phyloP scores from a whole-genome alignment of 1,140 invertebrate species.

The Ostrea edulis region DNA sequence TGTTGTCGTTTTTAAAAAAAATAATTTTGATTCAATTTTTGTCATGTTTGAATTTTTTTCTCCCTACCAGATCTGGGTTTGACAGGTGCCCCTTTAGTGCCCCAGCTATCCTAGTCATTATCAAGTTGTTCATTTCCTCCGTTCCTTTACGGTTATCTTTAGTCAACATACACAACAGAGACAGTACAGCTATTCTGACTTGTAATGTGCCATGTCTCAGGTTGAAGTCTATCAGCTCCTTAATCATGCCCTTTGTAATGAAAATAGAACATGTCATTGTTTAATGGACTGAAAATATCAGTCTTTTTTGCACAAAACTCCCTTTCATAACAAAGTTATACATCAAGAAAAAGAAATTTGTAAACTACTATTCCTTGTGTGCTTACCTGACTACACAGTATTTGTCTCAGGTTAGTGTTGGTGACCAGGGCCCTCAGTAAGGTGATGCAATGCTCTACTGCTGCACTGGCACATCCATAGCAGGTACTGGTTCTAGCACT shows the following conservation, averaged over 20 bases:
- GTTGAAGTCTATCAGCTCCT: conserved; percentile 95
- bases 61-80: conserved; percentile 83
- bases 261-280: not conserved
- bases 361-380: not conserved
- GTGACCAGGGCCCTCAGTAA: conserved; percentile 94
- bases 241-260: conserved; percentile 87
- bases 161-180: conserved; percentile 93
- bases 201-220: conserved; percentile 85
- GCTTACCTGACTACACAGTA: conserved; percentile 85
- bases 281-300: too few species aligned
- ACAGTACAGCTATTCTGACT: conserved; percentile 81
- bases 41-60: not conserved
- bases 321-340: too few species aligned
- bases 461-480: conserved; percentile 82
- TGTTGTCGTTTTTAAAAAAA: not conserved
- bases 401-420: conserved; percentile 87
- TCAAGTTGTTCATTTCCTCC: conserved; percentile 89
- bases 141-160: conserved; percentile 93
- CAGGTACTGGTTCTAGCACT: conserved; percentile 76
- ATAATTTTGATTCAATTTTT: too few species aligned
- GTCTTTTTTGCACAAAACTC: too few species aligned
- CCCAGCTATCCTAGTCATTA: conserved; percentile 88
- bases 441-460: conserved; percentile 96
- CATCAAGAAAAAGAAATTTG: too few species aligned
- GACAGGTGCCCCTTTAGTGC: conserved; percentile 80